These are phyloP conservation scores for Chitala chitala DNA, from an alignment of 2,113 vertebrate genomes.

Conservation along the genomic window DNA sequence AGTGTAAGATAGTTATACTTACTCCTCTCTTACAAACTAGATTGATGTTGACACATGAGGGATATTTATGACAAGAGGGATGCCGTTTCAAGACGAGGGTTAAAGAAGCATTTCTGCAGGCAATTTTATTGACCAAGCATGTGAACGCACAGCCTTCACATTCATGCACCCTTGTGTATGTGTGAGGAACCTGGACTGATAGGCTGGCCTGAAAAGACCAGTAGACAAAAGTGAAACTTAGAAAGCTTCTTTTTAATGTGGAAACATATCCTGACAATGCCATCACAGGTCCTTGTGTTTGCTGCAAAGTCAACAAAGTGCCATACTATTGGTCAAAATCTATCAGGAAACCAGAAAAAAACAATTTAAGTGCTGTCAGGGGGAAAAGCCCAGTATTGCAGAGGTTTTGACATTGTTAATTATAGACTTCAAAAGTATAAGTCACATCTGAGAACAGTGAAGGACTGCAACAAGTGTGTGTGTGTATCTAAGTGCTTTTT, in stretches of 20 bases:
- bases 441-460: slow-evolving; percentile 56
- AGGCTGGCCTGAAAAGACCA: neutral
- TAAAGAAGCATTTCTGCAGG: slow-evolving; percentile 70
- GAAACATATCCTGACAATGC: neutral
- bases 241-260: neutral
- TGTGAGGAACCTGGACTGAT: neutral
- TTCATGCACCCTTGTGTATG: slow-evolving; percentile 50
- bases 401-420: neutral
- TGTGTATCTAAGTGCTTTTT: slow-evolving; percentile 55
- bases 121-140: slow-evolving; percentile 67
- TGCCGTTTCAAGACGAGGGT: slow-evolving; percentile 63
- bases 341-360: neutral
- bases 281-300: neutral
- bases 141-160: slow-evolving; percentile 65
- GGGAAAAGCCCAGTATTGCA: neutral
- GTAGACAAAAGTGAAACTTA: neutral
- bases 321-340: neutral
- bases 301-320: neutral
- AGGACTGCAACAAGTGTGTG: slow-evolving; percentile 46
- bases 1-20: slow-evolving; percentile 32
- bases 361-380: neutral
- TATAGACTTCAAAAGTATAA: slow-evolving; percentile 34
- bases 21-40: slow-evolving; percentile 55
- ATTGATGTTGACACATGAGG: slow-evolving; percentile 64
- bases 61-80: slow-evolving; percentile 58